phyloP scores from a whole-genome alignment of 2,797 vertebrate genomes.

The Neosilurus mollespiculum region DNA sequence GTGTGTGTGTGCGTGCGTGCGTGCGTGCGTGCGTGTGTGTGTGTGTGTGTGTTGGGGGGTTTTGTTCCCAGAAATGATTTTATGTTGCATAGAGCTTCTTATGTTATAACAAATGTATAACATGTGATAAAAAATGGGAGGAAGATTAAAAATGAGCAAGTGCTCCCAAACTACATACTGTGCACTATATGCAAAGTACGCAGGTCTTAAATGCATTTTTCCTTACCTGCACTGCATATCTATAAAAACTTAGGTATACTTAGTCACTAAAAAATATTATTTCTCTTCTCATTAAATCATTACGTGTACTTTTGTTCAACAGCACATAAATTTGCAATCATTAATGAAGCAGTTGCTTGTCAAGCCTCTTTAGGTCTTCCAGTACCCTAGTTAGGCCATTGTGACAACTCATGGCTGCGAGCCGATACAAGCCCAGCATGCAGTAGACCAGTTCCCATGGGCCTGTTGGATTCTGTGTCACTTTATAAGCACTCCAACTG shows the following conservation, averaged over 20 bases:
- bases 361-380: constrained; percentile 22
- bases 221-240: too few relatives aligned
- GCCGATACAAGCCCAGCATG: constrained; percentile 46
- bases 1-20: too few relatives aligned
- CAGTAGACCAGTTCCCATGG: constrained; percentile 50
- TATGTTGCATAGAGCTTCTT: not conserved
- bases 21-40: too few relatives aligned
- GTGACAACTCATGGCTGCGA: constrained; percentile 45
- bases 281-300: not conserved
- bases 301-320: not conserved
- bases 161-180: not conserved
- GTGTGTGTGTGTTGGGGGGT: too few relatives aligned
- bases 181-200: not conserved
- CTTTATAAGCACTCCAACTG: constrained; percentile 32
- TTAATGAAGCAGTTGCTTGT: constrained; percentile 30
- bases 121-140: not conserved
- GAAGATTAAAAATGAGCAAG: not conserved
- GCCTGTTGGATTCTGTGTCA: constrained; percentile 47
- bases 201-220: not conserved
- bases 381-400: constrained; percentile 26
- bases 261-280: not conserved
- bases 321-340: not conserved
- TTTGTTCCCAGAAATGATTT: not conserved
- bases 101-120: not conserved
- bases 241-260: not conserved